phyloP scores from a whole-genome alignment of 2,888 invertebrate species.

The Pristionchus japonicus region DNA sequence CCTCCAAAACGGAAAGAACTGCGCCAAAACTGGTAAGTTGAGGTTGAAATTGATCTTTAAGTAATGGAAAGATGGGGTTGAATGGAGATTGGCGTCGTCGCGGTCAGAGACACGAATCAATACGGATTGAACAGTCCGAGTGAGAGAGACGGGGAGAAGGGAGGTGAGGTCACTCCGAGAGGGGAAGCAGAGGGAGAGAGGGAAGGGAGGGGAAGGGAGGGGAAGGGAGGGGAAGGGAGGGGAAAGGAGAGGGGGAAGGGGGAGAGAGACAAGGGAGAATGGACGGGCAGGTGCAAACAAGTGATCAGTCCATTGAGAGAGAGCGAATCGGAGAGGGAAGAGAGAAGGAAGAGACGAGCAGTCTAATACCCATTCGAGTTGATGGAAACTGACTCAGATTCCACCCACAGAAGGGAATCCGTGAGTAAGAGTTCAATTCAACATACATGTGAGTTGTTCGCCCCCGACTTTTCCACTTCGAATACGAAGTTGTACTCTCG shows the following conservation, averaged over 20 bases:
- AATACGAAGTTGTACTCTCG: constrained; percentile 19
- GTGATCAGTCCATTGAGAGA: constrained; percentile 47
- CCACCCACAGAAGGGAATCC: not conserved
- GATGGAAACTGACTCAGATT: not conserved
- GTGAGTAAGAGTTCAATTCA: not conserved
- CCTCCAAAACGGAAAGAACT: not conserved
- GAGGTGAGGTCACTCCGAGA: constrained; percentile 34
- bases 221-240: constrained; percentile 2
- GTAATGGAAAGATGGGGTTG: not conserved
- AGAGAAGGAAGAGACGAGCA: no score
- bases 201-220: constrained; percentile 1
- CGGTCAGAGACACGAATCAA: constrained; percentile 42
- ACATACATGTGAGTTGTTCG: not conserved
- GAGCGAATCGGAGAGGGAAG: constrained; percentile 21
- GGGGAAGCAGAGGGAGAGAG: constrained; percentile 26
- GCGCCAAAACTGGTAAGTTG: not conserved
- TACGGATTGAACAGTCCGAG: constrained; percentile 47
- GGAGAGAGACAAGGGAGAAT: constrained; percentile 4
- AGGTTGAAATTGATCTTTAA: not conserved
- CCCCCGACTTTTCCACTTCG: not conserved
- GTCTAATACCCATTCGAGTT: not conserved
- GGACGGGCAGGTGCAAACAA: constrained; percentile 47
- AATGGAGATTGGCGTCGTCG: not conserved
- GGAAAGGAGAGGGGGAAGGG: constrained; percentile 21
- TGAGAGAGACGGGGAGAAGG: not conserved